These are phyloP conservation scores for Patiria miniata DNA, from an alignment of 35 echinoderm and acorn worm species.

Conservation along the genomic window DNA sequence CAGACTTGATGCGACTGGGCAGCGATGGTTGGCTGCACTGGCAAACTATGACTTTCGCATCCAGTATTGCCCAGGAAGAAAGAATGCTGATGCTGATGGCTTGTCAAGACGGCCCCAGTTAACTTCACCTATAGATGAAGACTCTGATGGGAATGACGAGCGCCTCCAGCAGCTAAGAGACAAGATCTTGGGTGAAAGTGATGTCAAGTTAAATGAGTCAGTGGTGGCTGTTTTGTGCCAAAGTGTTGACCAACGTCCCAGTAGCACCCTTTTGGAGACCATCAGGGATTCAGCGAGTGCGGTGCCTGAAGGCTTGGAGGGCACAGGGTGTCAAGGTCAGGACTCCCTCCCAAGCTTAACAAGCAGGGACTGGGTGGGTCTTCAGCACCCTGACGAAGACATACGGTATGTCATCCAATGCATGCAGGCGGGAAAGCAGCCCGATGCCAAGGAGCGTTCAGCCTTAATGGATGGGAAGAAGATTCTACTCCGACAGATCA, in stretches of 20 bases:
- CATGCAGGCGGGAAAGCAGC: neutral
- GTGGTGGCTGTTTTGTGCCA: neutral
- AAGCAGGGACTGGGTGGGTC: neutral
- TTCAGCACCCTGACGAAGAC: neutral
- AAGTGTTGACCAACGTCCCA: too few relatives aligned
- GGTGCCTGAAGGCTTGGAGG: neutral
- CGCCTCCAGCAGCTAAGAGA: neutral
- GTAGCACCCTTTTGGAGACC: neutral
- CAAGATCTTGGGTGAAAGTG: neutral
- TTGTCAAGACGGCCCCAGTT: constrained; percentile 2
- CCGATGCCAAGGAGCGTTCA: neutral
- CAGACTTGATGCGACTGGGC: constrained; percentile 29
- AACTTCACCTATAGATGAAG: neutral
- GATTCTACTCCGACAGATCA: neutral
- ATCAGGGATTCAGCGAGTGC: neutral
- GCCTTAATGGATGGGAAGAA: neutral
- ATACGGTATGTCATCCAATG: neutral
- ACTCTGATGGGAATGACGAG: neutral
- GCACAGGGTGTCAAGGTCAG: neutral
- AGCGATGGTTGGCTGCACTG: constrained; percentile 11
- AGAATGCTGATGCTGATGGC: constrained; percentile 17
- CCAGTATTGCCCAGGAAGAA: neutral
- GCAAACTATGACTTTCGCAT: constrained; percentile 3
- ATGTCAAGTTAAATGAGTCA: neutral
- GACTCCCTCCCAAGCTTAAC: neutral